phyloP scores from a whole-genome alignment of 2,113 vertebrate species.

The Bujurquina vittata region DNA sequence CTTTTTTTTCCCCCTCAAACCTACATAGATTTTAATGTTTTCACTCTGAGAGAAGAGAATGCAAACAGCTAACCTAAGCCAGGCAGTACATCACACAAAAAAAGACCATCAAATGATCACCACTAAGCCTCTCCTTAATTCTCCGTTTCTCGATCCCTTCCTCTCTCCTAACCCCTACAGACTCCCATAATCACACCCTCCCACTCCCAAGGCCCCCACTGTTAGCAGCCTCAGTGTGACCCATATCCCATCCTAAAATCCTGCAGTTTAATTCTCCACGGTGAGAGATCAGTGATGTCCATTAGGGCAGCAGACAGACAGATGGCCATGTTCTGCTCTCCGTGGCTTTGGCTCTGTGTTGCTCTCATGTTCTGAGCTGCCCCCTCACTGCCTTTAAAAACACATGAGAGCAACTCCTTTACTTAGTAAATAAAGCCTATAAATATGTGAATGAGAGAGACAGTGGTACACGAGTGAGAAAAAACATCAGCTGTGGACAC shows the following conservation, averaged over 20 bases:
- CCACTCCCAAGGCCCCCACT: background rate
- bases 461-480: background rate
- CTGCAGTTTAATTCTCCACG: constrained; percentile 62
- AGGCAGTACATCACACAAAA: background rate
- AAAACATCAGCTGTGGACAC: background rate
- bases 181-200: constrained; percentile 12
- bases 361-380: constrained; percentile 33
- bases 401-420: background rate
- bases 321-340: constrained; percentile 62
- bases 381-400: constrained; percentile 8
- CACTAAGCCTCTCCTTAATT: constrained; percentile 37
- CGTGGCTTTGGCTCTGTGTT: constrained; percentile 42
- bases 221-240: constrained; percentile 40
- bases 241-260: constrained; percentile 69
- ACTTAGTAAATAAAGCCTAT: background rate
- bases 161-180: constrained; percentile 8
- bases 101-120: constrained; percentile 17
- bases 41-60: background rate
- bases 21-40: constrained; percentile 4
- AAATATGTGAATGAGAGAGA: background rate
- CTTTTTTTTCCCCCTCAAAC: background rate
- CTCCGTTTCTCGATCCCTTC: constrained; percentile 17
- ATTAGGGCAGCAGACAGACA: constrained; percentile 64
- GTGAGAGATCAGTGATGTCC: constrained; percentile 66
- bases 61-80: constrained; percentile 10